Evolutionary conservation across 1,140 invertebrate genomes (phyloP).

Genomic region (Lepidurus packardi): DNA sequence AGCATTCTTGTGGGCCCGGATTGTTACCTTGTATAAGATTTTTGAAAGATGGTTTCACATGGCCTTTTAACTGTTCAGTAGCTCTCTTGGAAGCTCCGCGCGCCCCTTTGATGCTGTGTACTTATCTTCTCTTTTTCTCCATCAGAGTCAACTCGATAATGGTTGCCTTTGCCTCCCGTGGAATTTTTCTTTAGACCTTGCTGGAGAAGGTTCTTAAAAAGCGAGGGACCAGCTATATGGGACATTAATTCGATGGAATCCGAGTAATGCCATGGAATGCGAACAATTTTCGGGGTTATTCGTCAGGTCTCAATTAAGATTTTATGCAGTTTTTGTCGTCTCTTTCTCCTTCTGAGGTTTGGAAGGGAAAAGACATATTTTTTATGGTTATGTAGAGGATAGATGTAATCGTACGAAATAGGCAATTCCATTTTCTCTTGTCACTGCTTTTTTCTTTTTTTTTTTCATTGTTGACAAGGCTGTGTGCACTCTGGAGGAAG

Average conservation of each 20-base stretch:
- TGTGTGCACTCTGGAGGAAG: neutral
- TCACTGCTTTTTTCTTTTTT: neutral
- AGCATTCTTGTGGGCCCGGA: neutral
- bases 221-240: neutral
- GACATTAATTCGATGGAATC: neutral
- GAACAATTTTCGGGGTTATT: neutral
- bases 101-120: too few relatives aligned
- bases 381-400: neutral
- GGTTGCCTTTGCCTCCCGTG: neutral
- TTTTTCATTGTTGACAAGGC: neutral
- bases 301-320: neutral
- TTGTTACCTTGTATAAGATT: conserved; percentile 1
- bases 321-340: too few relatives aligned
- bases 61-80: too few relatives aligned
- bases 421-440: too few relatives aligned
- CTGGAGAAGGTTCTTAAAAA: neutral
- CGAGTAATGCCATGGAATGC: neutral
- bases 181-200: neutral
- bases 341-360: neutral
- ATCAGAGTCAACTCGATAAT: too few relatives aligned
- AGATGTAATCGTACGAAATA: too few relatives aligned
- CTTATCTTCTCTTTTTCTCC: too few relatives aligned
- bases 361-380: neutral
- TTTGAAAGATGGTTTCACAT: neutral
- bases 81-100: too few relatives aligned